Evolutionary conservation across 1,140 invertebrate genomes (phyloP).

Genomic region (Lepidurus arcticus): DNA sequence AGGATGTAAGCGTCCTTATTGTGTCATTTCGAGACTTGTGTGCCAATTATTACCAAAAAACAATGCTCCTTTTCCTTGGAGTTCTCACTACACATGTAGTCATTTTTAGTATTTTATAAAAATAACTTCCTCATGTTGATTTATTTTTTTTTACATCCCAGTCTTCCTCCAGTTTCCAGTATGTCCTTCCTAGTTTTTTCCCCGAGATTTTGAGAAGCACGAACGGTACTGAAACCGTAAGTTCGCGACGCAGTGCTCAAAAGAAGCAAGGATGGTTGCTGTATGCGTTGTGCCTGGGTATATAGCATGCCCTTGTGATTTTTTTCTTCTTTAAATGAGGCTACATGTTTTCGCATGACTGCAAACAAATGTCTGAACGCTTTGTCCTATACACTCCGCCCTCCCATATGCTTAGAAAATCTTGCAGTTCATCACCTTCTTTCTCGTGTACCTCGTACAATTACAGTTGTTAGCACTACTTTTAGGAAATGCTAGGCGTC

Average conservation of each 20-base stretch:
- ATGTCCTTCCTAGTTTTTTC: background rate
- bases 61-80: background rate
- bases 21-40: background rate
- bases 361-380: background rate
- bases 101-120: background rate
- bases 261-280: background rate
- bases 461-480: too few relatives aligned
- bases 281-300: background rate
- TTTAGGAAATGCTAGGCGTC: too few relatives aligned
- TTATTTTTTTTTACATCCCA: background rate
- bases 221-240: background rate
- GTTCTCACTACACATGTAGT: background rate
- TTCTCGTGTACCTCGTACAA: too few relatives aligned
- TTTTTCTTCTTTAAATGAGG: background rate
- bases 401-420: background rate
- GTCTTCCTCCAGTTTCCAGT: background rate
- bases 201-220: background rate
- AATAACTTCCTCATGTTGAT: background rate
- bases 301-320: background rate
- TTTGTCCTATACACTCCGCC: background rate
- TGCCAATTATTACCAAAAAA: conserved; percentile 26
- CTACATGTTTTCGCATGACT: background rate
- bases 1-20: background rate
- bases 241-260: conserved; percentile 2
- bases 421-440: too few relatives aligned